Evolutionary conservation across 2,797 vertebrate species (phyloP).

Genomic region (Fringilla coelebs): DNA sequence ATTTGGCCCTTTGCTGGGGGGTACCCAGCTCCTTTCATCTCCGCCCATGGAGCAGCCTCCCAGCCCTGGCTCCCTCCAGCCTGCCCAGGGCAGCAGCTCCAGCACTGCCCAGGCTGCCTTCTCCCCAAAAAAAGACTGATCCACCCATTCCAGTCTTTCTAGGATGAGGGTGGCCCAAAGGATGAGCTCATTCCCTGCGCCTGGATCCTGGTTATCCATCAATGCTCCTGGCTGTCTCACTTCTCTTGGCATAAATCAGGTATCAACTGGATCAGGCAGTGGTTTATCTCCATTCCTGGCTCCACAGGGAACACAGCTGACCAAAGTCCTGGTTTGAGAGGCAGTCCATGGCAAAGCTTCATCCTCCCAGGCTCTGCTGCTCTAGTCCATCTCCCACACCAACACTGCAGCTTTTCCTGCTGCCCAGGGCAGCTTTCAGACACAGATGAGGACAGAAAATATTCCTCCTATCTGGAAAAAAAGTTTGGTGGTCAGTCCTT

Average conservation of each 20-base stretch:
- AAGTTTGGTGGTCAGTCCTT: not conserved
- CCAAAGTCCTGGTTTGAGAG: not conserved
- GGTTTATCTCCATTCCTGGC: not conserved
- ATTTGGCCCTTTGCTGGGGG: constrained; percentile 11
- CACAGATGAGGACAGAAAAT: not conserved
- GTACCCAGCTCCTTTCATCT: constrained; percentile 34
- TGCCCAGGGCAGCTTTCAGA: not conserved
- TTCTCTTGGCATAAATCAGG: not conserved
- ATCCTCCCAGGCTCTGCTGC: not conserved
- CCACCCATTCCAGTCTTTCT: not conserved
- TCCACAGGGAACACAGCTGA: not conserved
- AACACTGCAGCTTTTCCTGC: not conserved
- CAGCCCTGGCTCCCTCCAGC: not conserved
- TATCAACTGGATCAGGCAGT: not conserved
- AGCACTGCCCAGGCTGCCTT: not conserved
- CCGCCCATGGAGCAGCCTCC: not conserved
- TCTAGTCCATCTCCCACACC: not conserved
- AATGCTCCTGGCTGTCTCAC: not conserved
- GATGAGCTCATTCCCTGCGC: not conserved
- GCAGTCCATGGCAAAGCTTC: not conserved
- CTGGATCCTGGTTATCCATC: not conserved
- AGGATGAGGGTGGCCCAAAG: not conserved
- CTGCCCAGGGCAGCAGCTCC: not conserved
- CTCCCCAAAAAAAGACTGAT: accelerated
- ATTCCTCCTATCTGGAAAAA: not conserved